Evolutionary conservation across 2,888 invertebrate genomes (phyloP).

Genomic region (Heliconius hortense): DNA sequence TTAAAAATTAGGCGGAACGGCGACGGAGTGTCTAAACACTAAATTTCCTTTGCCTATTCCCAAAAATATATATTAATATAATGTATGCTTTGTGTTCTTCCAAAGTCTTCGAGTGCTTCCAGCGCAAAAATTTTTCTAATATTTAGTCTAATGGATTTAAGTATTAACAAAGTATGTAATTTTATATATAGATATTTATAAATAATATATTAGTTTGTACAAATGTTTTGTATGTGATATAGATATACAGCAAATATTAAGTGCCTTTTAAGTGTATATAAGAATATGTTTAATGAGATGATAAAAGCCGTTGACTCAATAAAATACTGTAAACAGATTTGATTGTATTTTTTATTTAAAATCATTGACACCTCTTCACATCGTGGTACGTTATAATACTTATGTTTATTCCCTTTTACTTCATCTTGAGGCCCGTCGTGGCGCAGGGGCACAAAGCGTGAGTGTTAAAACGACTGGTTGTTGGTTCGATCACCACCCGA

Average conservation of each 20-base stretch:
- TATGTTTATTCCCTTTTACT: too few species aligned
- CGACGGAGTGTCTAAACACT: not conserved
- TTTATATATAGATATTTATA: constrained; percentile 15
- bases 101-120: constrained; percentile 21
- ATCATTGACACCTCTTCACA: not conserved
- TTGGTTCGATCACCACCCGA: too few species aligned
- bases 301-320: constrained; percentile 60
- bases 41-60: too few species aligned
- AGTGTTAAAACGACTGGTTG: too few species aligned
- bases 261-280: constrained; percentile 70
- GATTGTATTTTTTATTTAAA: constrained; percentile 34
- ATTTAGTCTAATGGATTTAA: not conserved
- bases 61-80: constrained; percentile 5
- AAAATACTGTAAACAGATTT: constrained; percentile 58
- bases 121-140: constrained; percentile 9
- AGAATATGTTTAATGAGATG: constrained; percentile 52
- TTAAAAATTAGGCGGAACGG: not conserved
- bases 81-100: not conserved
- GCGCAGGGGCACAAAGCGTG: too few species aligned
- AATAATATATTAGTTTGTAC: constrained; percentile 30
- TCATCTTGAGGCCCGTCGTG: too few species aligned
- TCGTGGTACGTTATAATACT: too few species aligned
- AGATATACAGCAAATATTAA: constrained; percentile 66
- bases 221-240: constrained; percentile 69
- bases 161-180: constrained; percentile 18